Evolutionary conservation across 1,140 invertebrate genomes (phyloP), one percentile per base, ranked within the genome.

Genomic region (Drosophila malerkotliana): DNA sequence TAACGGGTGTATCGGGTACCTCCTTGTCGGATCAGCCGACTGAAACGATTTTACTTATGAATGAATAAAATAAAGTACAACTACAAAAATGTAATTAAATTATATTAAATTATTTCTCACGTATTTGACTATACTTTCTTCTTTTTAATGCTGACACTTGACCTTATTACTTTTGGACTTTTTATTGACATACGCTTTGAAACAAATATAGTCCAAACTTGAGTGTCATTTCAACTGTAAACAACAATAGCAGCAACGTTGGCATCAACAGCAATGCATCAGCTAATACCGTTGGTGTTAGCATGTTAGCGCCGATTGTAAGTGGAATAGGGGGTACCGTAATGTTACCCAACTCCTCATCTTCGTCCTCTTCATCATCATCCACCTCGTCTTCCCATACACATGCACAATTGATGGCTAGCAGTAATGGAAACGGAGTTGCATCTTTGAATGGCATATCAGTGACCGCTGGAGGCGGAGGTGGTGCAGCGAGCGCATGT

Each of bases 401-500:
- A 54, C 91, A 92, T 66, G 62, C 90, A 51, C 91, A 92, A 74
- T 57, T 90, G 57, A 67, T 90, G 61, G 68, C 76, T 51, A 79
- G 49, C 60, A 79, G 66, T 61, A 84, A 72, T 49, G 80, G 81
- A 68, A 85, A 78, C 28, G 74, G 59, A 81, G 26, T 73, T 37
- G 67, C 68, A 74, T 41, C 77, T 44, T 14, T 81, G 32, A 87
- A 79, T 68, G 63, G 79, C 34, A 73, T 54, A 56, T 39, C 72
- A 91, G 94, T 94, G 92, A 93, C 93, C 28, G 51, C 48, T 93
- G 94, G 94, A 92, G 93, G 93, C 81, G 92, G 93, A 78, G 93
- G 93, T 91, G 93, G 92, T 34, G 41, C 59, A 30, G 30, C 63
- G 15, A 21, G 69, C 15, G 45, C 57, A 14, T 93, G 92, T 94